A percentile compares a stretch with the other conserved stretches of the same genome.
phyloP scores from a whole-genome alignment of 2,888 invertebrate genomes.

The Volucella inflata region DNA sequence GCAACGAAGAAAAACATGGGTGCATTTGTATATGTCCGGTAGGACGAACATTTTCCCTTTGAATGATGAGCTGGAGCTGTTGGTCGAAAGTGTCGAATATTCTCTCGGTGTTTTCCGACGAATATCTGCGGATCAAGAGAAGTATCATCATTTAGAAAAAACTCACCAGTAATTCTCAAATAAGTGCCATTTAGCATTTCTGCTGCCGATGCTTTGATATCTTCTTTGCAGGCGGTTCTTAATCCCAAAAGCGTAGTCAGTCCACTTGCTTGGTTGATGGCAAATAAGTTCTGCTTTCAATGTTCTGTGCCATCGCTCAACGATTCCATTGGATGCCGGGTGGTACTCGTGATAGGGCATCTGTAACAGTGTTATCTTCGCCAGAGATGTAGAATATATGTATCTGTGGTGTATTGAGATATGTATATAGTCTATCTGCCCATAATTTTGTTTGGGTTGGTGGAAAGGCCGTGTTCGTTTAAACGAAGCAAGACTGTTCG shows the following conservation, averaged over 20 bases:
- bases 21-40: conserved; percentile 8
- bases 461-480: too few relatives aligned
- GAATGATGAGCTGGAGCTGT: conserved; percentile 28
- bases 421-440: too few relatives aligned
- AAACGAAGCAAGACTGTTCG: too few relatives aligned
- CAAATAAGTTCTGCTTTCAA: conserved; percentile 26
- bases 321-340: conserved; percentile 8
- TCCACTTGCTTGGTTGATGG: conserved; percentile 9
- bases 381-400: too few relatives aligned
- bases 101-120: conserved; percentile 20
- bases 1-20: conserved; percentile 25
- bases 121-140: conserved; percentile 2
- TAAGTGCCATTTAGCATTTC: conserved; percentile 30
- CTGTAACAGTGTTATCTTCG: too few relatives aligned
- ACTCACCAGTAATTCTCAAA: conserved; percentile 30
- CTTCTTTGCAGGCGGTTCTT: conserved; percentile 2
- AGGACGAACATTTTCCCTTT: conserved; percentile 7
- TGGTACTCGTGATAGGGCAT: too few relatives aligned
- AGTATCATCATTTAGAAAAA: background rate
- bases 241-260: conserved; percentile 21
- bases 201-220: conserved; percentile 25
- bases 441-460: too few relatives aligned
- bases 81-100: conserved; percentile 4
- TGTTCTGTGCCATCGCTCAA: conserved; percentile 13
- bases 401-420: too few relatives aligned